A percentile compares a stretch with the other conserved stretches of the same genome.
phyloP scores from a whole-genome alignment of 2,797 vertebrate genomes.

The Melanotaenia maccullochi region DNA sequence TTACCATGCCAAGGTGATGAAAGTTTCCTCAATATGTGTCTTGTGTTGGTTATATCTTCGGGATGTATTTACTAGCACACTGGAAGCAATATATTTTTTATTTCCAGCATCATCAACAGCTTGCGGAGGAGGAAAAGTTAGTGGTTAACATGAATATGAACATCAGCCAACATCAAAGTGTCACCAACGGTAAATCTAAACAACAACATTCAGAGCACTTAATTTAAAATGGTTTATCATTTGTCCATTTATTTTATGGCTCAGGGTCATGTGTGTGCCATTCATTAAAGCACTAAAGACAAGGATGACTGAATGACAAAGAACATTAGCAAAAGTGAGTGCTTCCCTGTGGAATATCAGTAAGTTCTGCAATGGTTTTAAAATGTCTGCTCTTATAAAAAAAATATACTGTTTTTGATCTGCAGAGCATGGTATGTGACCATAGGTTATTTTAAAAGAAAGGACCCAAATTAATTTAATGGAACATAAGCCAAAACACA shows the following conservation, averaged over 20 bases:
- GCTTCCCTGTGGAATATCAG: background rate
- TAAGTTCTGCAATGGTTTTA: background rate
- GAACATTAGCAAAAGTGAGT: background rate
- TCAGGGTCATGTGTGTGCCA: background rate
- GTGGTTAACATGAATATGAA: conserved; percentile 8
- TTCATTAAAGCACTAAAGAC: background rate
- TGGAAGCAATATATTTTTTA: conserved; percentile 13
- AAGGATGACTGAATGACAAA: conserved; percentile 11
- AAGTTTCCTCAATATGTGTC: conserved; percentile 5
- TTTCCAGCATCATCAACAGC: conserved; percentile 22
- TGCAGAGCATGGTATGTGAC: background rate
- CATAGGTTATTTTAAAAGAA: background rate
- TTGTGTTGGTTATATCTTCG: conserved; percentile 8
- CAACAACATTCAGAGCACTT: background rate
- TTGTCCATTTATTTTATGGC: conserved; percentile 5
- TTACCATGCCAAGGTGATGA: conserved; percentile 14
- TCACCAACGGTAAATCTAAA: background rate
- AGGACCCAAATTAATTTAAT: background rate
- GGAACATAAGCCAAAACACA: no score
- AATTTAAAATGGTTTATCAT: background rate
- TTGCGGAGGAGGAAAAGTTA: conserved; percentile 16
- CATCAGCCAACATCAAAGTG: conserved; percentile 1
- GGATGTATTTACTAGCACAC: conserved; percentile 7
- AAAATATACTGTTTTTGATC: background rate
- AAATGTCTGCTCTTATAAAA: background rate